Percentiles rank a stretch among this genome's conserved stretches.
phyloP scores from a whole-genome alignment of 53 echinoderm and acorn worm species.

The Echinarachnius parma region DNA sequence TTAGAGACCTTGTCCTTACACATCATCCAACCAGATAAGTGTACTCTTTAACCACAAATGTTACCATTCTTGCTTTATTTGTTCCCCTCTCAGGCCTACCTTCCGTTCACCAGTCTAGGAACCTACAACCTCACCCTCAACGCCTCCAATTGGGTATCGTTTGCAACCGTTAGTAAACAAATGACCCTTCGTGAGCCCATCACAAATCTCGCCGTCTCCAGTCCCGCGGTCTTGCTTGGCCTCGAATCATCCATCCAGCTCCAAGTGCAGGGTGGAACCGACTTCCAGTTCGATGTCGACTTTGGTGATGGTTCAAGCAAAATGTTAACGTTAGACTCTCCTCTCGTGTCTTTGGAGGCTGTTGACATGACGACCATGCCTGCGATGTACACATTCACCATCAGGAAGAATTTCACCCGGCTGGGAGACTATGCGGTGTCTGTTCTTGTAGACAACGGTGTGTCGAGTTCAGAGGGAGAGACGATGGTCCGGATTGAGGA shows the following conservation, averaged over 20 bases:
- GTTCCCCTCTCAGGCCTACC: constrained; percentile 42
- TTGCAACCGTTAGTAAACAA: constrained; percentile 10
- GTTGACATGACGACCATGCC: constrained; percentile 27
- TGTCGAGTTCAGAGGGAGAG: constrained; percentile 49
- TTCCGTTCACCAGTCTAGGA: constrained; percentile 65
- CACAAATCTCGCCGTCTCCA: constrained; percentile 38
- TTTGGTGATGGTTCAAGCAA: constrained; percentile 59
- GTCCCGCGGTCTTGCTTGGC: constrained; percentile 56
- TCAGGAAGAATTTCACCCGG: constrained; percentile 49
- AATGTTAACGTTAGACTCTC: constrained; percentile 35
- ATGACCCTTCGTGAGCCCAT: constrained; percentile 84
- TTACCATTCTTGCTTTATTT: too few species aligned
- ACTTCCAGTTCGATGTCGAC: constrained; percentile 58
- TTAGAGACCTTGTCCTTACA: too few species aligned
- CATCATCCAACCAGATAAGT: too few species aligned
- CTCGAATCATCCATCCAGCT: constrained; percentile 52
- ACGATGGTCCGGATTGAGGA: constrained; percentile 73
- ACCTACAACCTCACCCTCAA: constrained; percentile 74
- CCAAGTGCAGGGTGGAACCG: constrained; percentile 59
- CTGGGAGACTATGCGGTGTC: constrained; percentile 60
- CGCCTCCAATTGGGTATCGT: constrained; percentile 72
- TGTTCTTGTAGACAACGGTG: constrained; percentile 55
- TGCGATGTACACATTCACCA: constrained; percentile 42
- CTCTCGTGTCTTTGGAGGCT: neutral
- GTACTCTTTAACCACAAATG: too few species aligned